Base-by-base conservation (phyloP, 2,888 invertebrate genomes). In the Endomychus coccineus region DNA sequence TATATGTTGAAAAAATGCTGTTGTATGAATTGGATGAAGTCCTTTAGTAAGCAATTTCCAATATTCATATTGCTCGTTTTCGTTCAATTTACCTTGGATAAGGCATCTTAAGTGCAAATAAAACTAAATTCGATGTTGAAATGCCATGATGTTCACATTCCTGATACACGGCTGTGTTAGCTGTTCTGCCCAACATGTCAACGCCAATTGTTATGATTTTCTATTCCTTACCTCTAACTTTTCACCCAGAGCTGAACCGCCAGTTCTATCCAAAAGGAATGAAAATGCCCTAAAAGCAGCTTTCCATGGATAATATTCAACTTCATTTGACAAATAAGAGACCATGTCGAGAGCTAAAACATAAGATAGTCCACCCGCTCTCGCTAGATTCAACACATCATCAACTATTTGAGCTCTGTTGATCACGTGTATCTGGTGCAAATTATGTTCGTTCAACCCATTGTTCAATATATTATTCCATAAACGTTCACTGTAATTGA, bases 371-470 rank as follows among this genome's bases (percentile, higher is more conserved):
- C 72, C 50, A 2, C 75, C 75, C n/a, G 77, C 73, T 29, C 80
- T 72, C n/a, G 84, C 86, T 37, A 83, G 70, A 61, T 79, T 79
- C 48, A 84, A 70, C 1, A 81, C 71, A 61, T 94, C 94, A 52
- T 91, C 84, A 7, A 92, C 74, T 14, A 83, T 70, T 70, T 75
- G 86, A 3, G 85, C 87, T 49, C 81, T 71, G 60, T 85, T 85
- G 7, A 78, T 61, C 25, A 74, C 72, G 45, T 80, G 71, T 32
- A 87, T 80, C 1, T 36, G 56, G 1, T 46, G 41, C 17, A 71
- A 70, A 11, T 64, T 44, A 14, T 68, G 64, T 2, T 55, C 56
- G n/a, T 66, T 62, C 1, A 73, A 58, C 15, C 69, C 71, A n/a
- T n/a, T n/a, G 2, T 61, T 36, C 2, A 60, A 58, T 23, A 77